phyloP scores from a whole-genome alignment of 2,113 vertebrate species.

The Tamias sibiricus region DNA sequence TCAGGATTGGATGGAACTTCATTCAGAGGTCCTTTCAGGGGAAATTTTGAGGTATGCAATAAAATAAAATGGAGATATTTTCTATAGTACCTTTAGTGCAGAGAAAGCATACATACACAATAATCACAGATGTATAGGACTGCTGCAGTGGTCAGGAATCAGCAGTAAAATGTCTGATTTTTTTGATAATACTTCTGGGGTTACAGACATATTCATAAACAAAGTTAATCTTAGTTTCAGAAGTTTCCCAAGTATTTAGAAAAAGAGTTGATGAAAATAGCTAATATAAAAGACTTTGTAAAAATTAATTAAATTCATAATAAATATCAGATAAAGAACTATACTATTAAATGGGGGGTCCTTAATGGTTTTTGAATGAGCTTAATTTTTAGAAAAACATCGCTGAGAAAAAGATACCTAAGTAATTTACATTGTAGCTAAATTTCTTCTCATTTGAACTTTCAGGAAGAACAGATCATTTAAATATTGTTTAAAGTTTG shows the following conservation, averaged over 20 bases:
- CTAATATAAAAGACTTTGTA: background rate
- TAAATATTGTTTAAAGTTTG: slow-evolving; percentile 44
- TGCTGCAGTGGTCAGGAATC: background rate
- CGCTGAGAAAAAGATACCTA: slow-evolving; percentile 71
- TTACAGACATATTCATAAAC: slow-evolving; percentile 24
- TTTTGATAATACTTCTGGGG: background rate
- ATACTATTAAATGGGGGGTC: slow-evolving; percentile 55
- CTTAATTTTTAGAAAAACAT: slow-evolving; percentile 67
- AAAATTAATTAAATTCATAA: background rate
- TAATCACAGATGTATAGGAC: background rate
- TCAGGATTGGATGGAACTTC: slow-evolving; percentile 97
- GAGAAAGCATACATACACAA: slow-evolving; percentile 40
- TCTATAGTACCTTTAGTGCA: slow-evolving; percentile 62
- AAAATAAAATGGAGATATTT: slow-evolving; percentile 81
- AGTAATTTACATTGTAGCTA: slow-evolving; percentile 43
- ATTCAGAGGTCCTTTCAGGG: slow-evolving; percentile 92
- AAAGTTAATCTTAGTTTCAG: slow-evolving; percentile 16
- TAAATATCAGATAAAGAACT: slow-evolving; percentile 82
- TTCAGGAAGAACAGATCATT: slow-evolving; percentile 58
- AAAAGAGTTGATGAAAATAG: slow-evolving; percentile 29
- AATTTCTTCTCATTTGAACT: slow-evolving; percentile 54
- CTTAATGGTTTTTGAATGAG: slow-evolving; percentile 60
- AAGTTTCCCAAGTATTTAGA: slow-evolving; percentile 13
- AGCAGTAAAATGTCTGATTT: background rate
- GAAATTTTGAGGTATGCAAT: slow-evolving; percentile 97